A percentile compares a stretch with the other conserved stretches of the same genome.
phyloP scores from a whole-genome alignment of 2,888 invertebrate species.

The Athripsodes cinereus region DNA sequence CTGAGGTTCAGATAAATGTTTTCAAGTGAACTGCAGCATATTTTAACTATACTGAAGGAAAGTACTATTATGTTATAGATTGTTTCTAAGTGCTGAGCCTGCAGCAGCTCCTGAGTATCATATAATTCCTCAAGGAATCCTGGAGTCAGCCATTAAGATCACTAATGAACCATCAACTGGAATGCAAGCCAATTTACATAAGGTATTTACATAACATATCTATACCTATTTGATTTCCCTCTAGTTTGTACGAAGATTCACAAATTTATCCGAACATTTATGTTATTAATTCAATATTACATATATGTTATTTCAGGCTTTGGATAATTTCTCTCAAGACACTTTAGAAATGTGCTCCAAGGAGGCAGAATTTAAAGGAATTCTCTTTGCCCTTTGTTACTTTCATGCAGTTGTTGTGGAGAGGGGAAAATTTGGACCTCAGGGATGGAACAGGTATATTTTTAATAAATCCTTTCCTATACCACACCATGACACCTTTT shows the following conservation, averaged over 20 bases:
- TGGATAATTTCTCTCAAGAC: conserved; percentile 89
- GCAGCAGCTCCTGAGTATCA: conserved; percentile 60
- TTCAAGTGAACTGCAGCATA: no score
- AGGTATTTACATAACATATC: conserved; percentile 38
- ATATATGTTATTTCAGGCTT: conserved; percentile 43
- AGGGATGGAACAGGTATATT: conserved; percentile 76
- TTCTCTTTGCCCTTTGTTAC: conserved; percentile 85
- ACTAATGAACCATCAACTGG: conserved; percentile 95
- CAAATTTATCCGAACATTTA: no score
- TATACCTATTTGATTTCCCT: background rate
- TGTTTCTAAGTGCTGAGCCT: conserved; percentile 87
- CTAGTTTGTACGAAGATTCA: no score
- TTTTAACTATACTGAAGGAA: no score
- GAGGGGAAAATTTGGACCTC: conserved; percentile 88
- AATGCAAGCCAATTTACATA: conserved; percentile 90
- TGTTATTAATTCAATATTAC: background rate
- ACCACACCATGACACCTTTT: no score
- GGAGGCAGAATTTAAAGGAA: conserved; percentile 87
- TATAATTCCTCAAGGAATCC: conserved; percentile 75
- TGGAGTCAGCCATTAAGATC: conserved; percentile 91
- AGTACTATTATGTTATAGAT: conserved; percentile 36
- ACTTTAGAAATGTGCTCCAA: conserved; percentile 88
- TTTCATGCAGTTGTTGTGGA: conserved; percentile 94
- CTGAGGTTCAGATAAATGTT: no score
- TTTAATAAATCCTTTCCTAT: no score